Evolutionary conservation across 1,140 invertebrate genomes (phyloP).

Genomic region (Colletes gigas): DNA sequence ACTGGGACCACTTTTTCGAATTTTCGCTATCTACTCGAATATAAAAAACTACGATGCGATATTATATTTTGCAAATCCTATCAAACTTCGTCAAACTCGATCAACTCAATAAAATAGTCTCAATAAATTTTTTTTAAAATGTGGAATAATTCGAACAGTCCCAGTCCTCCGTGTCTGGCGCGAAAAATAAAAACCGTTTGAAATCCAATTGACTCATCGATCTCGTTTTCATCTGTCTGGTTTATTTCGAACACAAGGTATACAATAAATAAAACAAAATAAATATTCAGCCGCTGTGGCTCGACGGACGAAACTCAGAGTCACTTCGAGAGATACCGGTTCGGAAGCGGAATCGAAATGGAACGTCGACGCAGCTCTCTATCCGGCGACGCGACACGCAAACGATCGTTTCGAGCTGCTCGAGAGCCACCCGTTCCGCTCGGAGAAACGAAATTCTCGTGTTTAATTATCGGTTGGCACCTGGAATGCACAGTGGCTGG

Average conservation of each 20-base stretch:
- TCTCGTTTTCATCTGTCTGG: slow-evolving; percentile 19
- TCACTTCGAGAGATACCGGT: slow-evolving; percentile 24
- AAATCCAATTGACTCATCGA: too few species aligned
- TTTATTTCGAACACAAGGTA: slow-evolving; percentile 36
- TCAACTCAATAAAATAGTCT: too few species aligned
- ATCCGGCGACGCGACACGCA: background rate
- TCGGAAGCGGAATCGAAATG: slow-evolving; percentile 21
- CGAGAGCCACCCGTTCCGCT: background rate
- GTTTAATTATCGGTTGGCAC: slow-evolving; percentile 49
- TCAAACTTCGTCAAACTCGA: too few species aligned
- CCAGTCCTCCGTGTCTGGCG: too few species aligned
- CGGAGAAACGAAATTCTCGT: slow-evolving; percentile 45
- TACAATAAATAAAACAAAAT: background rate
- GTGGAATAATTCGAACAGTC: too few species aligned
- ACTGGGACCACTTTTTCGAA: too few species aligned
- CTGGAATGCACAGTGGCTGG: slow-evolving; percentile 45
- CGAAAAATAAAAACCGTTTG: too few species aligned
- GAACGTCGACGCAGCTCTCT: background rate
- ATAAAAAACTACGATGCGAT: too few species aligned
- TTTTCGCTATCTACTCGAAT: too few species aligned
- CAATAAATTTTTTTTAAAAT: too few species aligned
- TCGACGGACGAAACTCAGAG: slow-evolving; percentile 15
- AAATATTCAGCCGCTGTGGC: background rate
- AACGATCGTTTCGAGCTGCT: too few species aligned
- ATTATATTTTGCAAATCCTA: too few species aligned